These are phyloP conservation scores for Oscheius sp. DNA, from an alignment of 2,888 invertebrate species.

Conservation along the genomic window DNA sequence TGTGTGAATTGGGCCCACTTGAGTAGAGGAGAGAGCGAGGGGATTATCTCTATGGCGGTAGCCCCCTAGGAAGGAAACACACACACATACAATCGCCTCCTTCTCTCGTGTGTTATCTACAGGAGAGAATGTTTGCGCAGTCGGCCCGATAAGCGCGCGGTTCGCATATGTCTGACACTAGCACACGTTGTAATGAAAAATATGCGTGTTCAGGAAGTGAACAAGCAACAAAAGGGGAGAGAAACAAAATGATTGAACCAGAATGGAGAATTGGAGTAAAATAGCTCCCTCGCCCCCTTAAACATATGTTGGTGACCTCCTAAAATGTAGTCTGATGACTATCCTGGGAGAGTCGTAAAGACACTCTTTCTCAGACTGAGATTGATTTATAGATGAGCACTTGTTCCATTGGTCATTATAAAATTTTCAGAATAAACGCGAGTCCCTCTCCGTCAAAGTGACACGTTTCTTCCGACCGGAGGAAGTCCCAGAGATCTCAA, in stretches of 20 bases:
- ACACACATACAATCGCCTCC: background rate
- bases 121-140: slow-evolving; percentile 6
- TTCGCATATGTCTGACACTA: slow-evolving; percentile 14
- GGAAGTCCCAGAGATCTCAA: slow-evolving; percentile 74
- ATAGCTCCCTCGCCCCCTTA: too few species aligned
- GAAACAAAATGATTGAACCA: background rate
- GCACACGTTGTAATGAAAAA: slow-evolving; percentile 5
- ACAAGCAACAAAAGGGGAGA: background rate
- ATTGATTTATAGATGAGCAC: too few species aligned
- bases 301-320: too few species aligned
- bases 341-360: too few species aligned
- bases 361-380: too few species aligned
- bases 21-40: too few species aligned
- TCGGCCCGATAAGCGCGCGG: slow-evolving; percentile 8
- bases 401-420: background rate
- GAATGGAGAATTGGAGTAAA: too few species aligned
- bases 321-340: too few species aligned
- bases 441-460: slow-evolving; percentile 74
- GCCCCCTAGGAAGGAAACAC: background rate
- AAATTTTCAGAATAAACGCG: slow-evolving; percentile 74
- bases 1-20: background rate
- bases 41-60: background rate
- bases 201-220: background rate
- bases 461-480: slow-evolving; percentile 75
- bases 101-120: background rate